Conservation (phyloP, 2,797 vertebrate genomes). For the Botia almorhae region DNA sequence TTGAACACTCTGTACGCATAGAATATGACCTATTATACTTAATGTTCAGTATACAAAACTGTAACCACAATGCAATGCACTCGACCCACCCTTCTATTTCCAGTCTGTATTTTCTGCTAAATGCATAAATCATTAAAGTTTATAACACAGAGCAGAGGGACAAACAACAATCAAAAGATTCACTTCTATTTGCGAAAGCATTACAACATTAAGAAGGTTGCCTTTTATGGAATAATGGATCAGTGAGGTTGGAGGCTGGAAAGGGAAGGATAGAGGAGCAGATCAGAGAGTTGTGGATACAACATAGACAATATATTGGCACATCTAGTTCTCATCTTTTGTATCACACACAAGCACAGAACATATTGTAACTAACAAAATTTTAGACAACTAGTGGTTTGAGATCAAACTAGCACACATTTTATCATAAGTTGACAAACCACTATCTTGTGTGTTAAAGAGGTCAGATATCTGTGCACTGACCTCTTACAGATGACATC, state of each 20-base stretch:
- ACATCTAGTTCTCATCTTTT: slow-evolving; percentile 1
- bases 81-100: background rate
- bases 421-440: background rate
- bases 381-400: background rate
- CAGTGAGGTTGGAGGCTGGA: too few species aligned
- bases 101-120: background rate
- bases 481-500: background rate
- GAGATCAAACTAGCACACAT: background rate
- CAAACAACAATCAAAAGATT: background rate
- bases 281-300: background rate
- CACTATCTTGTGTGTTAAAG: background rate
- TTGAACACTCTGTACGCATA: background rate
- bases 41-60: background rate
- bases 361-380: slow-evolving; percentile 8
- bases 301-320: slow-evolving; percentile 3
- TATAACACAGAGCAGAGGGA: background rate
- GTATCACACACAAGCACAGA: slow-evolving; percentile 11
- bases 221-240: slow-evolving; percentile 23
- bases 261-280: background rate
- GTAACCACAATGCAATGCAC: background rate
- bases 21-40: background rate
- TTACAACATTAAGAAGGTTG: background rate
- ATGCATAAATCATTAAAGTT: background rate
- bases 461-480: background rate
- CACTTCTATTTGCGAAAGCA: background rate